Conservation (phyloP, 2,113 vertebrate genomes). For the Corythornis cristatus region DNA sequence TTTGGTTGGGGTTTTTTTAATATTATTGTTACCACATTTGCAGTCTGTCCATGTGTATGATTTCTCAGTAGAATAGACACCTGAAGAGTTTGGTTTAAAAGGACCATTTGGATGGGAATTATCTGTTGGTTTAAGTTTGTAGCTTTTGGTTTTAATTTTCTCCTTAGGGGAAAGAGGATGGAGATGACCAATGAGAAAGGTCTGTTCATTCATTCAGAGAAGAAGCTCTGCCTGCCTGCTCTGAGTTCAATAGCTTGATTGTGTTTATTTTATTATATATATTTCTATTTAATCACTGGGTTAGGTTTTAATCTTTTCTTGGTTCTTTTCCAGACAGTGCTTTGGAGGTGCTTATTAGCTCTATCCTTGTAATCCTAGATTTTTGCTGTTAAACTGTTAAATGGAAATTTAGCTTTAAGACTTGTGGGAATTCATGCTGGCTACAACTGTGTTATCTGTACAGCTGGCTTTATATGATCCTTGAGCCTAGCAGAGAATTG, state of each 20-base stretch:
- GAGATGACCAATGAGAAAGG: not conserved
- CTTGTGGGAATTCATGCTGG: constrained; percentile 21
- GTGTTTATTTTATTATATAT: not conserved
- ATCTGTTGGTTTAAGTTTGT: not conserved
- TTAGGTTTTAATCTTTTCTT: constrained; percentile 39
- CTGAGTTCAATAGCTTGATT: not conserved
- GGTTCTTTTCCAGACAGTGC: constrained; percentile 11
- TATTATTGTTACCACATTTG: not conserved
- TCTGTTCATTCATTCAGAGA: not conserved
- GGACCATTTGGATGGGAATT: not conserved
- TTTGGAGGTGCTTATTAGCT: constrained; percentile 40
- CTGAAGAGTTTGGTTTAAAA: not conserved
- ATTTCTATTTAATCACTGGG: not conserved
- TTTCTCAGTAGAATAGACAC: not conserved
- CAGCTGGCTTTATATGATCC: not conserved
- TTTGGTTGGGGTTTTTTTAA: not conserved
- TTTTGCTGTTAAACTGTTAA: constrained; percentile 42
- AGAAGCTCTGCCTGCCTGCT: not conserved
- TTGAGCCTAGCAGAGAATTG: constrained; percentile 31
- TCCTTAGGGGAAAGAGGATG: not conserved
- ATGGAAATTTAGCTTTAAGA: constrained; percentile 19
- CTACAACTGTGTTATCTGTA: constrained; percentile 9
- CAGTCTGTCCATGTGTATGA: not conserved
- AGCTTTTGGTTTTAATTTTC: not conserved
- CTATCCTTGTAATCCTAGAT: constrained; percentile 33